A percentile compares a stretch with the other conserved stretches of the same genome.
Conservation (phyloP, 2,113 vertebrate species). For the Romanogobio albipinnatus region DNA sequence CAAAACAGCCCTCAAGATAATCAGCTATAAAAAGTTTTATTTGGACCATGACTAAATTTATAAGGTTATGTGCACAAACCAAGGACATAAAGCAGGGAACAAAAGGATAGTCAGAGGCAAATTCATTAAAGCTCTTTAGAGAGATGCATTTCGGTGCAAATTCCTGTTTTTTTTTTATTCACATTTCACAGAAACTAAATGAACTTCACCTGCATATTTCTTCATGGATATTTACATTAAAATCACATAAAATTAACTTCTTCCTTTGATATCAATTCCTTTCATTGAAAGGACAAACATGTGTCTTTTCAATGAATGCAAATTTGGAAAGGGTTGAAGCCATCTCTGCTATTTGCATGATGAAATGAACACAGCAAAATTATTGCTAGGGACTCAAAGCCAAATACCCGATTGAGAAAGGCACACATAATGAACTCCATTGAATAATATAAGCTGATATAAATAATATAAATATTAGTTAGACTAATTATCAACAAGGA, state of each 20-base stretch:
- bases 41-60: not conserved
- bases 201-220: not conserved
- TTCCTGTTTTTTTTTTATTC: not conserved
- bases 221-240: not conserved
- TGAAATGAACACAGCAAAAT: not conserved
- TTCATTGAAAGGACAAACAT: not conserved
- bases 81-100: not conserved
- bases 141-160: not conserved
- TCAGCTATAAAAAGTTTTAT: not conserved
- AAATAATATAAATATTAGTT: not conserved
- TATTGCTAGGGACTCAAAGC: not conserved
- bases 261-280: not conserved
- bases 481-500: not conserved
- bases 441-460: not conserved
- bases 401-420: not conserved
- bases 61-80: slow-evolving; percentile 5
- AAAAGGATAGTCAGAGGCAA: not conserved
- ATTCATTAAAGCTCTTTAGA: not conserved
- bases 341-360: not conserved
- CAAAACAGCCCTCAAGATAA: slow-evolving; percentile 25
- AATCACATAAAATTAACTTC: not conserved
- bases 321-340: not conserved
- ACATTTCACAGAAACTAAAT: not conserved
- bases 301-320: not conserved
- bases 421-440: not conserved